phyloP scores from a whole-genome alignment of 2,797 vertebrate species.

The Hippopotamyrus pictus region DNA sequence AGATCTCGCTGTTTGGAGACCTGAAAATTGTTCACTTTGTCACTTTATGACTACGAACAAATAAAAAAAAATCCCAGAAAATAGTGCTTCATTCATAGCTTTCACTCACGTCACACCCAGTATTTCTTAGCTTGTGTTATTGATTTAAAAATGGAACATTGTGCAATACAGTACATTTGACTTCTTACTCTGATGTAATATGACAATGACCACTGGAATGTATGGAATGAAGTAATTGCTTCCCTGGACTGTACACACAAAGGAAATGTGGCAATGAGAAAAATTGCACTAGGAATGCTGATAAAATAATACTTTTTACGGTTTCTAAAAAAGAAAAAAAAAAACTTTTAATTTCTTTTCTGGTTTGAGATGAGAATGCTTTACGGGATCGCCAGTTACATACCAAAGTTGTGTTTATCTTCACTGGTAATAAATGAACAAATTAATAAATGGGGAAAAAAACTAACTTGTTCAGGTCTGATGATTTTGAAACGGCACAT shows the following conservation, averaged over 20 bases:
- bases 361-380: slow-evolving; percentile 47
- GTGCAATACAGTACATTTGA: slow-evolving; percentile 49
- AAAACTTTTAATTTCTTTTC: slow-evolving; percentile 22
- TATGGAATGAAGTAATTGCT: slow-evolving; percentile 37
- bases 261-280: slow-evolving; percentile 37
- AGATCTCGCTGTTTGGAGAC: background rate
- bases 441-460: slow-evolving; percentile 35
- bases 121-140: slow-evolving; percentile 40
- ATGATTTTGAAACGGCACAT: slow-evolving; percentile 19
- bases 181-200: slow-evolving; percentile 52
- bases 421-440: slow-evolving; percentile 57
- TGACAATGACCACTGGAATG: slow-evolving; percentile 63
- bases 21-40: background rate
- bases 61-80: background rate
- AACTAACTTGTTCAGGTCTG: slow-evolving; percentile 49
- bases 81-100: background rate
- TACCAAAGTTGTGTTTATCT: slow-evolving; percentile 40
- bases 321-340: slow-evolving; percentile 35
- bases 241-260: background rate
- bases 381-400: slow-evolving; percentile 49
- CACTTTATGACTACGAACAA: background rate
- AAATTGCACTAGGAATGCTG: slow-evolving; percentile 62
- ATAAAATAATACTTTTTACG: slow-evolving; percentile 43
- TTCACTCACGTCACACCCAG: slow-evolving; percentile 22
- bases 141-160: slow-evolving; percentile 54